phyloP scores from a whole-genome alignment of 2,888 invertebrate genomes.

The Drosophila longiperda region DNA sequence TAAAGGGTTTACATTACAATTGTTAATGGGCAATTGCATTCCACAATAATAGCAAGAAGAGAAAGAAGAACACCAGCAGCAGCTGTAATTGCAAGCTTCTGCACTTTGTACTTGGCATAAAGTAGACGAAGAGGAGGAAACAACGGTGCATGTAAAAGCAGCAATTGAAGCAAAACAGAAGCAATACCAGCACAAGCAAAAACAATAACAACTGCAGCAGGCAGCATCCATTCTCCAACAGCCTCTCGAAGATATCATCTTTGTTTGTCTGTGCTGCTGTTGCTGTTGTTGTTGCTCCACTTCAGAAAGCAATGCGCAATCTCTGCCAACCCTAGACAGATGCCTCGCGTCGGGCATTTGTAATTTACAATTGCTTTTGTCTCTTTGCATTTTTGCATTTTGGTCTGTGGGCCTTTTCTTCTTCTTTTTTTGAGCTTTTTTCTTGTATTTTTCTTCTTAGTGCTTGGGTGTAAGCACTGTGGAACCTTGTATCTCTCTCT shows the following conservation, averaged over 20 bases:
- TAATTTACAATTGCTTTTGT: constrained; percentile 77
- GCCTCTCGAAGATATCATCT: constrained; percentile 61
- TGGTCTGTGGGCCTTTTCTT: constrained; percentile 31
- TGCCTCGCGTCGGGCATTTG: constrained; percentile 50
- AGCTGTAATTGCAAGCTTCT: constrained; percentile 64
- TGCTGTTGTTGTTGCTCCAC: constrained; percentile 57
- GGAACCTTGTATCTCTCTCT: constrained; percentile 16
- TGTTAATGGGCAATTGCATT: constrained; percentile 69
- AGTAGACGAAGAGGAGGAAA: constrained; percentile 38
- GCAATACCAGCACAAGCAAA: constrained; percentile 11
- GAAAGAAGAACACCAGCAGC: constrained; percentile 19
- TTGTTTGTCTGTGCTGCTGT: constrained; percentile 55
- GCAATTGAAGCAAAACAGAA: constrained; percentile 53
- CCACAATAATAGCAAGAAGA: constrained; percentile 47
- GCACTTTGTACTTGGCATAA: constrained; percentile 56
- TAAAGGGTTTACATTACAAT: constrained; percentile 64
- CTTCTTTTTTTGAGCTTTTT: constrained; percentile 41
- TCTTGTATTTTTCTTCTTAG: constrained; percentile 18
- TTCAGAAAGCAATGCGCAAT: constrained; percentile 72
- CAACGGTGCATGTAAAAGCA: constrained; percentile 26
- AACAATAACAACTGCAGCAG: constrained; percentile 16
- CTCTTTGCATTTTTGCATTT: constrained; percentile 52
- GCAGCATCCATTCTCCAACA: constrained; percentile 33
- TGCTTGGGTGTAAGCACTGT: constrained; percentile 31
- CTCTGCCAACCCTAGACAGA: constrained; percentile 47